These are phyloP conservation scores for Otus sunia DNA, from an alignment of 2,113 vertebrate species.

Conservation along the genomic window DNA sequence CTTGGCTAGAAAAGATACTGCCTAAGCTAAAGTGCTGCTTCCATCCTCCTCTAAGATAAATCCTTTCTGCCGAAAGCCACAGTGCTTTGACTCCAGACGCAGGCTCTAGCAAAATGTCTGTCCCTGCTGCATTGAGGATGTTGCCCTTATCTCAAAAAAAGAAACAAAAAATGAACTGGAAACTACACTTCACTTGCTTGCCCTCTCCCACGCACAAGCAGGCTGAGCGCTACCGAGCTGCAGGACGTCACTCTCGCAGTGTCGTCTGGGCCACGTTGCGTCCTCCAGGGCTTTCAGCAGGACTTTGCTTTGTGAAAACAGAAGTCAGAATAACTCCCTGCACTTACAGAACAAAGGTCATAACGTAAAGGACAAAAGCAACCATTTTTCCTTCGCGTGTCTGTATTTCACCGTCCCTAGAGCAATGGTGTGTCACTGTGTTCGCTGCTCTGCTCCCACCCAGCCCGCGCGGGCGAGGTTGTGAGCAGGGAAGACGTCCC, in stretches of 20 bases:
- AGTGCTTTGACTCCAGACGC: not conserved
- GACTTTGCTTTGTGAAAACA: constrained; percentile 38
- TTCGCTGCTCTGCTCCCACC: not conserved
- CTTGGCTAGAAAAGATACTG: not conserved
- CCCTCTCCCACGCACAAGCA: not conserved
- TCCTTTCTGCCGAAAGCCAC: not conserved
- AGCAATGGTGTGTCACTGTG: not conserved
- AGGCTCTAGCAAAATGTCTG: not conserved
- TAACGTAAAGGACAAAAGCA: not conserved
- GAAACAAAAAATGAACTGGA: not conserved
- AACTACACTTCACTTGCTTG: not conserved
- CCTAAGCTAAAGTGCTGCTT: not conserved
- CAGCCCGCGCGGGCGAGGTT: fast-evolving
- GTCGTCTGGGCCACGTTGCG: not conserved
- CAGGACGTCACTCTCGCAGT: not conserved
- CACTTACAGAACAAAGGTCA: not conserved
- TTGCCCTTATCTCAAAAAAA: not conserved
- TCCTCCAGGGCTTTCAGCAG: not conserved
- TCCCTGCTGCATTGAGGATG: fast-evolving
- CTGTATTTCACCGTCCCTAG: not conserved
- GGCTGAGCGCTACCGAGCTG: not conserved
- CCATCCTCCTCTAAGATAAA: not conserved
- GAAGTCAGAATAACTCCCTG: not conserved
- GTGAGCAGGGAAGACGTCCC: not conserved
- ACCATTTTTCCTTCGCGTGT: not conserved